Percentiles rank a stretch among this genome's conserved stretches.
Conservation (phyloP, 2,113 vertebrate species). For the Colistium nudipinnis region DNA sequence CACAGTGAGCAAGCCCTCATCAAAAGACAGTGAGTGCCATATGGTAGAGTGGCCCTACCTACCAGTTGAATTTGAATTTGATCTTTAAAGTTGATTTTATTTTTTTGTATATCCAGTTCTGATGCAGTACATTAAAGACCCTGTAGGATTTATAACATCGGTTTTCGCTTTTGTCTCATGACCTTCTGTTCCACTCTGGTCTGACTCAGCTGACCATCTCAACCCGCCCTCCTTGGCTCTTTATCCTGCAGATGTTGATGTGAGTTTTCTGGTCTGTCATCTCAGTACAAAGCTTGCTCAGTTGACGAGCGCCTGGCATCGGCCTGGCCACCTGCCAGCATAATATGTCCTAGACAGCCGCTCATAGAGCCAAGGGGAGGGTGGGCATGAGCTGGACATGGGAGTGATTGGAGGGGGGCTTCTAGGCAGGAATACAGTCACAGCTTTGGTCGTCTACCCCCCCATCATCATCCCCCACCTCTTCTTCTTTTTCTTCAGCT, state of each 20-base stretch:
- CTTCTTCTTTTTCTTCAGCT: too few species aligned
- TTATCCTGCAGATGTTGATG: slow-evolving; percentile 72
- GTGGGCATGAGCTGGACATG: slow-evolving; percentile 32
- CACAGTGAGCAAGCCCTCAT: not conserved
- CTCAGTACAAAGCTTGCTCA: slow-evolving; percentile 74
- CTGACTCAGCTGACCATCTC: slow-evolving; percentile 30
- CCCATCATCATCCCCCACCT: not conserved
- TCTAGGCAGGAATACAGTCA: slow-evolving; percentile 18
- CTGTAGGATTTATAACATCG: slow-evolving; percentile 3
- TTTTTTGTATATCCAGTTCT: not conserved
- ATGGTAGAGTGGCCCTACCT: not conserved
- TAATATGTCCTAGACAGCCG: slow-evolving; percentile 74
- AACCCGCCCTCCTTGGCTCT: slow-evolving; percentile 15
- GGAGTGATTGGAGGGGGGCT: not conserved
- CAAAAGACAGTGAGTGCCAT: too few species aligned
- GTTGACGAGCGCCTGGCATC: slow-evolving; percentile 72
- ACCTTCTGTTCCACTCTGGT: slow-evolving; percentile 32
- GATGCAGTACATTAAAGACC: not conserved
- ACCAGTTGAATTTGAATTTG: not conserved
- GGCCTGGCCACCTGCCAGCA: slow-evolving; percentile 65
- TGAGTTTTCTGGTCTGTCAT: slow-evolving; percentile 68
- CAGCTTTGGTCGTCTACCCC: slow-evolving; percentile 28
- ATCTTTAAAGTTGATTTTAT: too few species aligned
- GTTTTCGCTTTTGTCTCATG: slow-evolving; percentile 19
- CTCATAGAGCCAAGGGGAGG: slow-evolving; percentile 24